These are phyloP conservation scores for Neodiprion virginianus DNA, from an alignment of 1,140 invertebrate species.

Conservation along the genomic window DNA sequence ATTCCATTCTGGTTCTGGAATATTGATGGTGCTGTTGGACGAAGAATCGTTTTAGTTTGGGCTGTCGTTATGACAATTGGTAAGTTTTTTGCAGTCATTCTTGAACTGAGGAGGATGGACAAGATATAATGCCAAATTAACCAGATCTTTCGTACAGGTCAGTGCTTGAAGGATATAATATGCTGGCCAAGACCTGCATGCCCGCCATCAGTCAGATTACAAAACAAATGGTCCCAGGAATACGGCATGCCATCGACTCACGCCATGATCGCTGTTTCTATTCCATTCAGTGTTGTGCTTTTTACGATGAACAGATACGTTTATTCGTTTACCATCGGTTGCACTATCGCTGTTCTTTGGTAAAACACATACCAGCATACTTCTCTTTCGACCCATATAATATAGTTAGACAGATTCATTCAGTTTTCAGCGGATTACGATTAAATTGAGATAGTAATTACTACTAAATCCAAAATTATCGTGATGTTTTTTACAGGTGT, in stretches of 20 bases:
- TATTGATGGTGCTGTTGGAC: slow-evolving; percentile 81
- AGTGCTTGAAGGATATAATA: slow-evolving; percentile 87
- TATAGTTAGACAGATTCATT: too few species aligned
- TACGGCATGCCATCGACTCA: slow-evolving; percentile 96
- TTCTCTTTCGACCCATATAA: too few species aligned
- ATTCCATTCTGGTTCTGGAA: slow-evolving; percentile 95
- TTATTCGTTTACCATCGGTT: slow-evolving; percentile 68
- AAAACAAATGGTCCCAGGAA: slow-evolving; percentile 86
- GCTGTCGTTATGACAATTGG: slow-evolving; percentile 85
- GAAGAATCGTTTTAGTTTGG: slow-evolving; percentile 85
- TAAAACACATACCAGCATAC: slow-evolving; percentile 29
- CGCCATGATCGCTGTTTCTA: slow-evolving; percentile 87
- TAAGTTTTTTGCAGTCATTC: slow-evolving; percentile 48
- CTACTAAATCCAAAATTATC: background rate
- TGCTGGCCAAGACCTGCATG: slow-evolving; percentile 82
- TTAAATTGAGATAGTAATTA: slow-evolving; percentile 19
- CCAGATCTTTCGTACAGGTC: slow-evolving; percentile 65
- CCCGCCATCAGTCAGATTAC: slow-evolving; percentile 82
- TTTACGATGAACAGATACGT: slow-evolving; percentile 84
- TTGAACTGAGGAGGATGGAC: background rate
- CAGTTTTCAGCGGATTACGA: background rate
- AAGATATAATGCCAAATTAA: slow-evolving; percentile 15
- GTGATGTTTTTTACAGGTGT: slow-evolving; percentile 65
- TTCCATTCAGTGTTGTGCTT: slow-evolving; percentile 84
- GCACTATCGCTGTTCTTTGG: slow-evolving; percentile 65